Conservation (phyloP, 1,140 invertebrate species). For the Ceratitis capitata region DNA sequence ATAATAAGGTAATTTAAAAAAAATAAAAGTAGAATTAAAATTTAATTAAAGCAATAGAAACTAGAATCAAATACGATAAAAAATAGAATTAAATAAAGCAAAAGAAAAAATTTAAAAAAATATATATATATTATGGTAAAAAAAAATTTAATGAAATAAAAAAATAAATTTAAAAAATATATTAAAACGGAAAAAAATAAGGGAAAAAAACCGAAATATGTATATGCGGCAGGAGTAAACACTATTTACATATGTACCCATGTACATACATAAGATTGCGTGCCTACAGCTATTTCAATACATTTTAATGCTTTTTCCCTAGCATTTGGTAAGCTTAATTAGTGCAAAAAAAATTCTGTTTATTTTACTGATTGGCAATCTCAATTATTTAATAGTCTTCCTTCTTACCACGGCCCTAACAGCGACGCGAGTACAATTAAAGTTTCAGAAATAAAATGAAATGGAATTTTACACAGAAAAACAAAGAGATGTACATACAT, state of each 20-base stretch:
- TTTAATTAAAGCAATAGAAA: not conserved
- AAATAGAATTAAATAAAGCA: not conserved
- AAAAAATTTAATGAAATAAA: not conserved
- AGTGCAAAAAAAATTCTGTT: constrained; percentile 39
- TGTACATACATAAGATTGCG: too few relatives aligned
- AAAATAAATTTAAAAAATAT: not conserved
- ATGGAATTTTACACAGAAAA: not conserved
- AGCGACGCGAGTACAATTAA: not conserved
- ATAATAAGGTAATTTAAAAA: not conserved
- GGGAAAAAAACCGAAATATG: too few relatives aligned
- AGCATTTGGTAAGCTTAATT: too few relatives aligned
- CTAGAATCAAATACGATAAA: not conserved
- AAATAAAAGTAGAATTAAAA: not conserved
- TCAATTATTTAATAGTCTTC: constrained; percentile 58
- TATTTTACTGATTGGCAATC: constrained; percentile 62
- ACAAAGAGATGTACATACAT: too few relatives aligned
- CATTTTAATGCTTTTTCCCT: too few relatives aligned
- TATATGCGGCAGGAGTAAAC: too few relatives aligned
- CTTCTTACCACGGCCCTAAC: constrained; percentile 40
- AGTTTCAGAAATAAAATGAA: not conserved
- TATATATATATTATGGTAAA: too few relatives aligned
- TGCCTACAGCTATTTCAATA: too few relatives aligned
- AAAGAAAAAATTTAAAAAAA: not conserved
- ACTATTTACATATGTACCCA: too few relatives aligned
- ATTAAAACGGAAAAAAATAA: too few relatives aligned